Evolutionary conservation across 2,113 vertebrate species (phyloP).

Genomic region (Promerops cafer): DNA sequence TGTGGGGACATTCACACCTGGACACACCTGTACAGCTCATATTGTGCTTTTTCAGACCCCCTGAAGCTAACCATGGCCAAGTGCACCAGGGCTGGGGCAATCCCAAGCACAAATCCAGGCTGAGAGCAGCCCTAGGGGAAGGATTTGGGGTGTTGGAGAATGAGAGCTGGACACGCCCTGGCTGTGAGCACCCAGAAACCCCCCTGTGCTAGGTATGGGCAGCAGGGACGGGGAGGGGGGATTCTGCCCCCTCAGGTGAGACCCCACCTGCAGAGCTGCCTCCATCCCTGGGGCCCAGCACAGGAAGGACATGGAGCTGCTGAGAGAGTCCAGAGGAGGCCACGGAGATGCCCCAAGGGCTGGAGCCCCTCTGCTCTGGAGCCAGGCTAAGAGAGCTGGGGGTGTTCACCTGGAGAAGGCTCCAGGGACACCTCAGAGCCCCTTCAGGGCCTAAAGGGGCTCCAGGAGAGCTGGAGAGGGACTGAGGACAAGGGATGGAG

Average conservation of each 20-base stretch:
- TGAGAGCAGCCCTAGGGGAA: neutral
- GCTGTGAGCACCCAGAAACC: neutral
- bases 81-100: neutral
- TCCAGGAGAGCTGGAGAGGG: neutral
- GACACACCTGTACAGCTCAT: too few species aligned
- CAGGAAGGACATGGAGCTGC: neutral
- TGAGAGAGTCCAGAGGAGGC: neutral
- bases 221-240: neutral
- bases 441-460: neutral
- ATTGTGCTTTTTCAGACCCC: neutral
- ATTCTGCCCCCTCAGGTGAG: neutral
- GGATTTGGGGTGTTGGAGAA: neutral
- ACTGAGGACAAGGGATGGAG: neutral
- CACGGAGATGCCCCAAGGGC: rapidly evolving
- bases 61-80: neutral
- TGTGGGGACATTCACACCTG: neutral
- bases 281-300: neutral
- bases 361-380: neutral
- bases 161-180: rapidly evolving
- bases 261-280: neutral
- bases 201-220: rapidly evolving
- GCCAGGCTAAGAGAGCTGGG: neutral
- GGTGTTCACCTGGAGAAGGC: neutral
- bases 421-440: neutral
- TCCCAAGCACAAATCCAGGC: neutral